These are phyloP conservation scores for Petrolisthes cinctipes DNA, from an alignment of 2,888 invertebrate genomes.

Conservation along the genomic window DNA sequence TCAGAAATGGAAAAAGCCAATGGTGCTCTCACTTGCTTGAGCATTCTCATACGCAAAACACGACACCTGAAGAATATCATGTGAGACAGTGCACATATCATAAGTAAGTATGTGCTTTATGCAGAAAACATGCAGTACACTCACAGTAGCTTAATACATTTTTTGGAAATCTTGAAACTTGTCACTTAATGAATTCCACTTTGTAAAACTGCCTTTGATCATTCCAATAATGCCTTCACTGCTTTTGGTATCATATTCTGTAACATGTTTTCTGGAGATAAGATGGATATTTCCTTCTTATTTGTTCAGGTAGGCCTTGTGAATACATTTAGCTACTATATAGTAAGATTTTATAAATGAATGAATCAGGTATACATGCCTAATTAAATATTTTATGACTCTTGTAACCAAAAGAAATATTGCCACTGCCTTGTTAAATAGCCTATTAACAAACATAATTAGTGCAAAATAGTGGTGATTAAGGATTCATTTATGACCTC, in stretches of 20 bases:
- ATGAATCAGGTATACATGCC: background rate
- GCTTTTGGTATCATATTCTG: background rate
- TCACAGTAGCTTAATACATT: background rate
- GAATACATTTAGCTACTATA: background rate
- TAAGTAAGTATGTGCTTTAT: background rate
- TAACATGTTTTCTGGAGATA: background rate
- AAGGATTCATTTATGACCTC: too few relatives aligned
- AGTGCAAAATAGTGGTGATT: conserved; percentile 36
- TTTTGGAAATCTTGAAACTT: background rate
- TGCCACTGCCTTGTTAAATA: conserved; percentile 10
- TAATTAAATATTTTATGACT: background rate
- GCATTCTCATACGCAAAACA: conserved; percentile 65
- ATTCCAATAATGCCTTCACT: conserved; percentile 44
- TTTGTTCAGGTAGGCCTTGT: too few relatives aligned
- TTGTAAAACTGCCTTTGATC: conserved; percentile 21
- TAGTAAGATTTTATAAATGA: background rate
- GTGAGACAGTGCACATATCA: conserved; percentile 28
- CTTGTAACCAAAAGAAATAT: conserved; percentile 4
- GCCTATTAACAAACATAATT: conserved; percentile 15
- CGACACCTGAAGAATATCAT: conserved; percentile 59
- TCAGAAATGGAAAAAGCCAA: conserved; percentile 62
- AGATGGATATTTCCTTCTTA: too few relatives aligned
- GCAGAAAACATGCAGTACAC: background rate
- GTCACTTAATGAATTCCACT: background rate
- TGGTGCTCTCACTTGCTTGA: conserved; percentile 60